These are phyloP conservation scores for Rhinatrema bivittatum DNA, from an alignment of 2,797 vertebrate genomes.

Conservation along the genomic window DNA sequence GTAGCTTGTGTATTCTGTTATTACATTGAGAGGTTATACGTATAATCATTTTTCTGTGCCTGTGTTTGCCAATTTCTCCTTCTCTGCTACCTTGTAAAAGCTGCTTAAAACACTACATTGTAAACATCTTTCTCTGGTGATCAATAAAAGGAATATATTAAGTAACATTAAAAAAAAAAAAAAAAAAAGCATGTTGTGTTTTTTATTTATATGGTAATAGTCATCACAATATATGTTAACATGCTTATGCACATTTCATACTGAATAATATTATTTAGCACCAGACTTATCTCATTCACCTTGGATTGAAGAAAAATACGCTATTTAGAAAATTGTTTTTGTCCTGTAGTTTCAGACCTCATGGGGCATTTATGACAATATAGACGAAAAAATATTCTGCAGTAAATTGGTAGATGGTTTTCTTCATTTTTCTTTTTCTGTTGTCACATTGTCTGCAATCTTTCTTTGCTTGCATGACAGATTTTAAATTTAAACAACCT, in stretches of 20 bases:
- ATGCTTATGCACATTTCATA: constrained; percentile 74
- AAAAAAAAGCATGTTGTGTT: constrained; percentile 61
- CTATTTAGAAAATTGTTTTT: constrained; percentile 4
- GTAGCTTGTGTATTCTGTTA: constrained; percentile 40
- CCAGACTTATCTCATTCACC: constrained; percentile 17
- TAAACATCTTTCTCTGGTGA: constrained; percentile 64
- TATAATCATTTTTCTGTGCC: constrained; percentile 59
- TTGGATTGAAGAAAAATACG: constrained; percentile 8
- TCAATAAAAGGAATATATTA: constrained; percentile 61
- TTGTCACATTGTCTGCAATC: constrained; percentile 3
- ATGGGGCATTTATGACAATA: constrained; percentile 21
- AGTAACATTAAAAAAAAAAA: constrained; percentile 39
- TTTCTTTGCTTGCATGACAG: neutral
- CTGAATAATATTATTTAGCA: too few relatives aligned
- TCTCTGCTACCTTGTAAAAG: constrained; percentile 76
- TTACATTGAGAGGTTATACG: constrained; percentile 48
- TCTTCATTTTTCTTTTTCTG: constrained; percentile 6
- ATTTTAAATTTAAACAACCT: constrained; percentile 4
- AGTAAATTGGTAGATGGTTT: constrained; percentile 15
- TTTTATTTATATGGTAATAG: constrained; percentile 70
- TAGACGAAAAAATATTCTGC: constrained; percentile 8
- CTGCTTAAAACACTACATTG: constrained; percentile 78
- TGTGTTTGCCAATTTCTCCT: constrained; percentile 63
- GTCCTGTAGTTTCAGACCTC: neutral
- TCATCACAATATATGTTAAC: constrained; percentile 70